Evolutionary conservation across 2,113 vertebrate genomes (phyloP).

Genomic region (Pleuronectes platessa): DNA sequence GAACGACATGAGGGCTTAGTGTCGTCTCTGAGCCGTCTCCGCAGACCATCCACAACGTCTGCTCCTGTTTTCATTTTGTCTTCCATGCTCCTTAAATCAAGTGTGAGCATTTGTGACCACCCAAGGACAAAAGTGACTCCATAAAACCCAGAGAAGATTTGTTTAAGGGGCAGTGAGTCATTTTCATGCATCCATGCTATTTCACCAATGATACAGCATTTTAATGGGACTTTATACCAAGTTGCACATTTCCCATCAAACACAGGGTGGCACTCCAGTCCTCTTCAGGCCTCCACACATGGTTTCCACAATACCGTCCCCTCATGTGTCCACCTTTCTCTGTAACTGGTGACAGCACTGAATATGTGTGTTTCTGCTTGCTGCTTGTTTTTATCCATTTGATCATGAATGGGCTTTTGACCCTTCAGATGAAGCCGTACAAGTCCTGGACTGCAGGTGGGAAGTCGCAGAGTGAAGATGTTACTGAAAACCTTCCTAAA

Average conservation of each 20-base stretch:
- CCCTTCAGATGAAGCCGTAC: not conserved
- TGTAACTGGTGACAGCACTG: constrained; percentile 28
- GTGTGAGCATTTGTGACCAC: not conserved
- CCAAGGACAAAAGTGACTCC: constrained; percentile 2
- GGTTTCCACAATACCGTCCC: not conserved
- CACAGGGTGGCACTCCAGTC: constrained; percentile 68
- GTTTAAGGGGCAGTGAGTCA: not conserved
- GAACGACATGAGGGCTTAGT: constrained; percentile 3
- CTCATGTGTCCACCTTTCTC: constrained; percentile 3
- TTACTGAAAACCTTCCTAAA: constrained; percentile 24
- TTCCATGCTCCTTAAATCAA: not conserved
- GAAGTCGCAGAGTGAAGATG: not conserved
- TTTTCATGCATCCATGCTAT: constrained; percentile 16
- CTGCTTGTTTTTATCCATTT: constrained; percentile 25
- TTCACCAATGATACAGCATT: not conserved
- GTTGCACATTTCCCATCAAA: constrained; percentile 2
- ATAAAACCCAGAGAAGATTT: not conserved
- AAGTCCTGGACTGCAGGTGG: constrained; percentile 1
- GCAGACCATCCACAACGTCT: not conserved
- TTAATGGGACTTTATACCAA: not conserved
- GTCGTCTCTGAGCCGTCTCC: not conserved
- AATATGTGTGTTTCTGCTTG: constrained; percentile 21
- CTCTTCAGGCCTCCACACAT: constrained; percentile 13
- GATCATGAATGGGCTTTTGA: constrained; percentile 14
- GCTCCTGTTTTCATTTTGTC: not conserved